phyloP scores from a whole-genome alignment of 2,888 invertebrate species.

The Andrena chrysosceles region DNA sequence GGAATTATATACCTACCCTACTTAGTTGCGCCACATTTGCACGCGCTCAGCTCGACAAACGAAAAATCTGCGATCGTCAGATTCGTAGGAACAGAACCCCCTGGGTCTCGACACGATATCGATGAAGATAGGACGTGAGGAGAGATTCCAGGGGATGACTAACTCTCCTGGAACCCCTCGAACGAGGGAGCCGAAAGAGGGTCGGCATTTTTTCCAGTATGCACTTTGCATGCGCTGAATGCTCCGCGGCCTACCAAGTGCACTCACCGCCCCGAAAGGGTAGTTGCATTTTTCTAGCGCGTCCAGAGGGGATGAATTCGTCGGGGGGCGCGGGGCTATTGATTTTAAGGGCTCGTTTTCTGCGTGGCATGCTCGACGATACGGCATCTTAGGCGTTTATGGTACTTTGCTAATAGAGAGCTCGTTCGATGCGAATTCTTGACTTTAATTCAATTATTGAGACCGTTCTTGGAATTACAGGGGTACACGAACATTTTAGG shows the following conservation, averaged over 20 bases:
- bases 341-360: slow-evolving; percentile 75
- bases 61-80: neutral
- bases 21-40: no score
- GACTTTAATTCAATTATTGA: no score
- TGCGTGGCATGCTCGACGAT: slow-evolving; percentile 43
- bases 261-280: slow-evolving; percentile 69
- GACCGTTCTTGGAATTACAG: no score
- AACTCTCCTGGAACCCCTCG: slow-evolving; percentile 38
- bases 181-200: slow-evolving; percentile 54
- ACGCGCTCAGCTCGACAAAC: no score
- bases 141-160: slow-evolving; percentile 62
- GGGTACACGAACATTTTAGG: no score
- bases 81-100: neutral
- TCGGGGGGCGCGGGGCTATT: slow-evolving; percentile 67
- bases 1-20: no score
- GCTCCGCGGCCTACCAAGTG: slow-evolving; percentile 73
- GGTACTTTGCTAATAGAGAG: neutral
- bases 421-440: no score
- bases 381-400: slow-evolving; percentile 49
- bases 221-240: slow-evolving; percentile 72
- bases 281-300: slow-evolving; percentile 72
- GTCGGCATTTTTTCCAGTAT: slow-evolving; percentile 48
- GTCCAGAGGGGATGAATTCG: slow-evolving; percentile 45
- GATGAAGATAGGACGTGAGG: slow-evolving; percentile 16
- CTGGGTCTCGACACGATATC: slow-evolving; percentile 11